Evolutionary conservation across 2,888 invertebrate species (phyloP), one percentile per base, ranked within the genome.

Genomic region (Myopa tessellatipennis): DNA sequence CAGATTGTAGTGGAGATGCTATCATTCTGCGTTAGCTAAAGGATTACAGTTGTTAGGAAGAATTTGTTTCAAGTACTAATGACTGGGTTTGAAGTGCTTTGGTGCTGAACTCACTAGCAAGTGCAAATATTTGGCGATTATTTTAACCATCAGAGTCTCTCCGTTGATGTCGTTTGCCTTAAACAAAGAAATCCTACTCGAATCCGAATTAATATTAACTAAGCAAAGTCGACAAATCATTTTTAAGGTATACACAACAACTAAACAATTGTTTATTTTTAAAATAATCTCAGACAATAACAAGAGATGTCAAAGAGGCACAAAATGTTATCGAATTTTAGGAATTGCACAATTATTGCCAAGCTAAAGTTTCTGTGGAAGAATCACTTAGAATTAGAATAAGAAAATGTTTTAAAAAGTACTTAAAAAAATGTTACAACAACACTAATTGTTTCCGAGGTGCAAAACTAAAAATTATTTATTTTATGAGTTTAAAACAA

Each of bases 161-260:
- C 69, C 12, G n/a, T 50, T 50, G 16, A 16, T 69, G 18, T 50
- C 50, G 26, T 12, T 36, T 14, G 10, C 14, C 2, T 26, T 69
- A 8, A 69, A 69, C 45, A 69, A 69, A 18, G 50, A 69, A 26
- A 69, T 12, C 16, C 50, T 10, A 16, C 50, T 18, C 4, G 10
- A 18, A 50, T 8, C 50, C 10, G 45, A 5, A 69, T 26, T 69
- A 12, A 69, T 69, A 69, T 69, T 45, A 52, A 45, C 45, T 50
- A 69, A 52, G 52, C 69, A 69, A 69, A 69, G 69, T n/a, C 69
- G 45, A 69, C 69, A 69, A 50, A 69, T 45, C 69, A 69, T 69
- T 18, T 26, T 50, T 50, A 45, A 36, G 4, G 16, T 14, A 2
- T 26, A 26, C 26, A 26, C 6, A 6, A 10, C 6, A 36, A 36